Percentiles rank a stretch among this genome's conserved stretches.
Conservation (phyloP, 2,888 invertebrate species). For the Chrysotoxum bicinctum region DNA sequence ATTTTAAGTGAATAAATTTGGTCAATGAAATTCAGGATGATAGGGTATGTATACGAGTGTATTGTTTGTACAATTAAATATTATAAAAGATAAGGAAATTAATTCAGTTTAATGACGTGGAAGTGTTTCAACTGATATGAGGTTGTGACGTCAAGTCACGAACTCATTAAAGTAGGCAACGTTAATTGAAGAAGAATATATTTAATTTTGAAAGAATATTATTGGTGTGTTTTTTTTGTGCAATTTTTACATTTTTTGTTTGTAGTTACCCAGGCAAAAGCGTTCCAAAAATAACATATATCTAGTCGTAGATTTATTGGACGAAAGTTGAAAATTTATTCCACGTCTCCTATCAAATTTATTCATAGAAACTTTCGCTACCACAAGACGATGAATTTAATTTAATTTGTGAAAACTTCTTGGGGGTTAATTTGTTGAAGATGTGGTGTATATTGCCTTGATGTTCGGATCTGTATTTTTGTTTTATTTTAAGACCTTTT, state of each 20-base stretch:
- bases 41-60: conserved; percentile 12
- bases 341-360: not conserved
- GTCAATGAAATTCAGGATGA: conserved; percentile 21
- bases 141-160: not conserved
- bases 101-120: not conserved
- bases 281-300: not conserved
- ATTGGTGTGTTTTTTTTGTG: not conserved
- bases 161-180: not conserved
- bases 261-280: not conserved
- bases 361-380: conserved; percentile 3
- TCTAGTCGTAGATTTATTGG: not conserved
- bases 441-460: not conserved
- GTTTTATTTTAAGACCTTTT: not conserved
- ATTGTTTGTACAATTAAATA: not conserved
- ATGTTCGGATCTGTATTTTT: not conserved
- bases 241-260: too few relatives aligned
- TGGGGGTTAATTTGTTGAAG: not conserved
- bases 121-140: not conserved
- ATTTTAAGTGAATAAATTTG: not conserved
- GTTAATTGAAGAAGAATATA: too few relatives aligned
- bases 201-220: too few relatives aligned
- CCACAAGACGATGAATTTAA: conserved; percentile 1
- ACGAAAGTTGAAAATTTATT: conserved; percentile 10
- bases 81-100: not conserved
- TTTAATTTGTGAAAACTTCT: conserved; percentile 13